Percentiles rank a stretch among this genome's conserved stretches.
phyloP scores from a whole-genome alignment of 1,140 invertebrate genomes.

The Micrasema minimum region DNA sequence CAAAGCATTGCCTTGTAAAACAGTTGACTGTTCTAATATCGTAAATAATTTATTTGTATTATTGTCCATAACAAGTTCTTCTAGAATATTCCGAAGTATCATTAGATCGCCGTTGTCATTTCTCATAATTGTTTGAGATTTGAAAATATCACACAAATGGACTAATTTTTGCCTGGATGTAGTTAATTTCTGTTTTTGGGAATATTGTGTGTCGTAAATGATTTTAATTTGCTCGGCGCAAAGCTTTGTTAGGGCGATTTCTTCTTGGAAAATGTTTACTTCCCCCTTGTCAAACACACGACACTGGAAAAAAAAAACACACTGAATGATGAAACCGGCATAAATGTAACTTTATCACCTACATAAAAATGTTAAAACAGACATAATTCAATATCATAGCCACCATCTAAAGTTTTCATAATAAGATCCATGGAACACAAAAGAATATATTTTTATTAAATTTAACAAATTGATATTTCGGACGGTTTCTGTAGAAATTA shows the following conservation, averaged over 20 bases:
- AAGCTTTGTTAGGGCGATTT: slow-evolving; percentile 33
- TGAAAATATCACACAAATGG: neutral
- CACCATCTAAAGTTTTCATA: too few species aligned
- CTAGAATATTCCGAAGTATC: neutral
- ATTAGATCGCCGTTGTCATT: neutral
- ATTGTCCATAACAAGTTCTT: neutral
- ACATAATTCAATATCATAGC: too few species aligned
- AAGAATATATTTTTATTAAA: too few species aligned
- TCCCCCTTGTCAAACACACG: slow-evolving; percentile 49
- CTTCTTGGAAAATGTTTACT: slow-evolving; percentile 42
- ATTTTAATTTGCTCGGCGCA: slow-evolving; percentile 38
- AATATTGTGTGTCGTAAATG: slow-evolving; percentile 21
- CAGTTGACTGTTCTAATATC: neutral
- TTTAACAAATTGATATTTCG: too few species aligned
- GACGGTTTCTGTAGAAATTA: too few species aligned
- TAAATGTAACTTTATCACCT: too few species aligned
- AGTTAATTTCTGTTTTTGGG: neutral
- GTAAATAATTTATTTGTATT: neutral
- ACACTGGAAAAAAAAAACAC: slow-evolving; percentile 37
- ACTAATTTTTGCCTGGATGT: neutral
- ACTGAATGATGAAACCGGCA: too few species aligned
- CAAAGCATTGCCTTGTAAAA: neutral
- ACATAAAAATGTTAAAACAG: too few species aligned
- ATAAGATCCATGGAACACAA: too few species aligned
- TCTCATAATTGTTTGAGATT: neutral